A percentile compares a stretch with the other conserved stretches of the same genome.
Conservation (phyloP, 2,888 invertebrate species). For the Dione juno region DNA sequence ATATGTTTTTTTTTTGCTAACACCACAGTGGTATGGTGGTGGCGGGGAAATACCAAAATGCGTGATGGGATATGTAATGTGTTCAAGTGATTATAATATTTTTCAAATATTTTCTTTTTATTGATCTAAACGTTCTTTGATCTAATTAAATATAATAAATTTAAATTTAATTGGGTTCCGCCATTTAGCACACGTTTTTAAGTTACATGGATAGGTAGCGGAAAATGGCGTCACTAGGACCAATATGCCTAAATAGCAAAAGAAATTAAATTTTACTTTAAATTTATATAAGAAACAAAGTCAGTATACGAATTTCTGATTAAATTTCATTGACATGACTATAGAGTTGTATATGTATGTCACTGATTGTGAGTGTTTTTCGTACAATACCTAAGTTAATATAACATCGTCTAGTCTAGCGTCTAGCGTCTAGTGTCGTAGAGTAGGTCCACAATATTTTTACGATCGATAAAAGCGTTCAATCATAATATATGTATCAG, state of each 20-base stretch:
- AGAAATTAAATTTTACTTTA: neutral
- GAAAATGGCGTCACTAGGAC: neutral
- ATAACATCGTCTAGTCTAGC: slow-evolving; percentile 9
- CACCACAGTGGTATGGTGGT: neutral
- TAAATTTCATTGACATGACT: too few species aligned
- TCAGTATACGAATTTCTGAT: neutral
- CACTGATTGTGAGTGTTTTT: slow-evolving; percentile 2
- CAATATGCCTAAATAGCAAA: neutral
- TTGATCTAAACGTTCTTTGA: too few species aligned
- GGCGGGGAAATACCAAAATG: too few species aligned
- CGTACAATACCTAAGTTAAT: slow-evolving; percentile 7
- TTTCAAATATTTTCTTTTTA: too few species aligned
- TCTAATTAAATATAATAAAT: too few species aligned
- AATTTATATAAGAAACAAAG: too few species aligned
- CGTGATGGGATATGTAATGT: too few species aligned
- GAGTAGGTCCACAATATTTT: slow-evolving; percentile 30
- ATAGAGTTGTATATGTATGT: slow-evolving; percentile 1
- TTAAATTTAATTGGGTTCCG: neutral
- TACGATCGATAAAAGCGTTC: slow-evolving; percentile 36
- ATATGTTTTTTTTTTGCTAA: neutral
- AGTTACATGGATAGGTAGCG: neutral
- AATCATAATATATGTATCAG: slow-evolving; percentile 28
- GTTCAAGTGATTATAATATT: too few species aligned
- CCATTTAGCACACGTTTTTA: neutral
- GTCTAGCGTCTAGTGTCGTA: slow-evolving; percentile 3